Evolutionary conservation across 2,888 invertebrate species (phyloP).

Genomic region (Cerceris ruficornis): DNA sequence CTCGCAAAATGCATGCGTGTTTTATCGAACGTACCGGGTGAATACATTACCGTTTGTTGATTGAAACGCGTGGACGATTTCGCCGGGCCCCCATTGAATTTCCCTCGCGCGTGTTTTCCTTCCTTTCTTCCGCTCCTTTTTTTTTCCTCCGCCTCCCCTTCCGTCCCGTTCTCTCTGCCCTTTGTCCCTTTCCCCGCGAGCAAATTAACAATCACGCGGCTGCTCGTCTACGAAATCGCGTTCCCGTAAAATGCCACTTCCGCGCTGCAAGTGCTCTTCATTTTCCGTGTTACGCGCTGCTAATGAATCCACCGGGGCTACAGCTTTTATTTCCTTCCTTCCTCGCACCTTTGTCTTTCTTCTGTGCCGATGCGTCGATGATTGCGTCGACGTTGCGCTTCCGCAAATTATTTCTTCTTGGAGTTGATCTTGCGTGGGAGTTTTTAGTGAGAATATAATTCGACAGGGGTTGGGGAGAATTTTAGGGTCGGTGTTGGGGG

Average conservation of each 20-base stretch:
- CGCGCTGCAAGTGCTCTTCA: not conserved
- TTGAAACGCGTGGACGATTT: conserved; percentile 55
- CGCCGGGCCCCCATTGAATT: conserved; percentile 18
- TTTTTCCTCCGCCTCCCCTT: too few species aligned
- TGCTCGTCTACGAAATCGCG: not conserved
- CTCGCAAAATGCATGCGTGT: conserved; percentile 13
- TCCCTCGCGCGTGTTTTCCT: conserved; percentile 9
- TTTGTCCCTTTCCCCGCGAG: not conserved
- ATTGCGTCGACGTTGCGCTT: too few species aligned
- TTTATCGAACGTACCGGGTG: conserved; percentile 42
- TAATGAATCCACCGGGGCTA: not conserved
- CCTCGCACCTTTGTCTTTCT: too few species aligned
- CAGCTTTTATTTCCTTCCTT: too few species aligned
- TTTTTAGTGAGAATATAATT: too few species aligned
- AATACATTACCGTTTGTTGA: conserved; percentile 63
- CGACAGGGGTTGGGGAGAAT: too few species aligned
- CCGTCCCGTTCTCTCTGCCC: not conserved
- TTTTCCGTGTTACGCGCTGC: not conserved
- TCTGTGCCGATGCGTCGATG: too few species aligned
- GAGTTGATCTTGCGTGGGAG: too few species aligned
- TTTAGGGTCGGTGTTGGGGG: too few species aligned
- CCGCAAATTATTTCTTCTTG: too few species aligned
- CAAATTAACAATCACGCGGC: not conserved
- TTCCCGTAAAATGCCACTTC: conserved; percentile 1
- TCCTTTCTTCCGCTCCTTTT: not conserved